Conservation (phyloP, 2,888 invertebrate genomes). For the Melanargia galathea region DNA sequence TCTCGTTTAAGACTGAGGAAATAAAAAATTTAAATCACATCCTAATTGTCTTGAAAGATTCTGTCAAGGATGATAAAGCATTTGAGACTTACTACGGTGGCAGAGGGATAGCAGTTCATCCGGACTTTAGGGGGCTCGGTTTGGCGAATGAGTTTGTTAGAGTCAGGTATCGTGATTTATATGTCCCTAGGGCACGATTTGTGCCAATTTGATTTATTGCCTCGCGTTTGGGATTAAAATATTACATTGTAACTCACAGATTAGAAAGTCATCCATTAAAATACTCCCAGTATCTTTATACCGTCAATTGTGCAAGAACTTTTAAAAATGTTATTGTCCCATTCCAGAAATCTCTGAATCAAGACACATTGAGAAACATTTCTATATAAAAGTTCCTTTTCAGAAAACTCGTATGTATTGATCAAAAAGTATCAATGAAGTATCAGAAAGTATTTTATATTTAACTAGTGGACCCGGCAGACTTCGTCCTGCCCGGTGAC, state of each 20-base stretch:
- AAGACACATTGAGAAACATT: too few relatives aligned
- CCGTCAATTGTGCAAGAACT: too few relatives aligned
- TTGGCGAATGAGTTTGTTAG: constrained; percentile 46
- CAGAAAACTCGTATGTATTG: constrained; percentile 50
- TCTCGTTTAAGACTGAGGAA: constrained; percentile 46
- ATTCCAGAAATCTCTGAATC: too few relatives aligned
- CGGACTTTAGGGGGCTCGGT: constrained; percentile 46
- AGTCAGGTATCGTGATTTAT: constrained; percentile 43
- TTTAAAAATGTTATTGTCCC: too few relatives aligned
- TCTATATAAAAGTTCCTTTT: not conserved
- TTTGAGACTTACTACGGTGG: constrained; percentile 43
- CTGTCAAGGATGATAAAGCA: constrained; percentile 26
- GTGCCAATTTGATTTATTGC: constrained; percentile 11
- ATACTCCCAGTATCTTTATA: too few relatives aligned
- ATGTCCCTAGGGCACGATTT: not conserved
- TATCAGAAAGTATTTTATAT: too few relatives aligned
- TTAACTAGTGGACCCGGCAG: too few relatives aligned
- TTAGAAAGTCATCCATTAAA: not conserved
- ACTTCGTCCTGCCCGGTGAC: too few relatives aligned
- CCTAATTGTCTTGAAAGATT: constrained; percentile 33
- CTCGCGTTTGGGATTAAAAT: not conserved
- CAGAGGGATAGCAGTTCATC: constrained; percentile 44
- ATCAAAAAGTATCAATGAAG: constrained; percentile 47
- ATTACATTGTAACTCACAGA: not conserved
- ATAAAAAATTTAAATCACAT: constrained; percentile 46